Evolutionary conservation across 2,888 invertebrate genomes (phyloP).

Genomic region (Meliscaeva auricollis): DNA sequence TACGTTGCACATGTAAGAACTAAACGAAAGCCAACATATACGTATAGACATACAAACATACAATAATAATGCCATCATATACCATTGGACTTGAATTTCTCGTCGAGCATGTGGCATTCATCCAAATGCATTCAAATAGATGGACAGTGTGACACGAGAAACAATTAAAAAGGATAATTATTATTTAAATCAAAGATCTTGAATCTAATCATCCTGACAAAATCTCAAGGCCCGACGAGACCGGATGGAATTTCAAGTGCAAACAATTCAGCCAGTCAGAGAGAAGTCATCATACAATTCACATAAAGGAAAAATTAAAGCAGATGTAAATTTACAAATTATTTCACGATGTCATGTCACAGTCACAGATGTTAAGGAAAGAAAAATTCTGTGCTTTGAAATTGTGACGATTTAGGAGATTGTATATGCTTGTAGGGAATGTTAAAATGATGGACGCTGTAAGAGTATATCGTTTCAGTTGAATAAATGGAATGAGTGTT

Average conservation of each 20-base stretch:
- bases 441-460: constrained; percentile 50
- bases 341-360: constrained; percentile 33
- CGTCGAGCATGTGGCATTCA: constrained; percentile 64
- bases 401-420: background rate
- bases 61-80: constrained; percentile 47
- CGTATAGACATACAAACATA: background rate
- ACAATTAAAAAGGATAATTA: constrained; percentile 74
- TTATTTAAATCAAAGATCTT: constrained; percentile 73
- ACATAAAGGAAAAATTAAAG: constrained; percentile 1
- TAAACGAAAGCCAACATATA: constrained; percentile 14
- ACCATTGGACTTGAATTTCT: constrained; percentile 65
- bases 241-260: constrained; percentile 73
- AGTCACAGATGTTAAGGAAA: constrained; percentile 56
- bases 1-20: constrained; percentile 40
- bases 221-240: constrained; percentile 60
- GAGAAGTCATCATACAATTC: background rate
- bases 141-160: constrained; percentile 67
- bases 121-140: constrained; percentile 70
- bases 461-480: constrained; percentile 23
- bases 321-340: constrained; percentile 46
- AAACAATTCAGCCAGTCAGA: constrained; percentile 52
- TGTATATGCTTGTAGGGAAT: constrained; percentile 41
- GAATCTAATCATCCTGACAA: constrained; percentile 71
- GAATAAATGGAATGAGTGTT: no score
- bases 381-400: constrained; percentile 34